phyloP scores from a whole-genome alignment of 2,888 invertebrate genomes.

The Malachius bipustulatus region DNA sequence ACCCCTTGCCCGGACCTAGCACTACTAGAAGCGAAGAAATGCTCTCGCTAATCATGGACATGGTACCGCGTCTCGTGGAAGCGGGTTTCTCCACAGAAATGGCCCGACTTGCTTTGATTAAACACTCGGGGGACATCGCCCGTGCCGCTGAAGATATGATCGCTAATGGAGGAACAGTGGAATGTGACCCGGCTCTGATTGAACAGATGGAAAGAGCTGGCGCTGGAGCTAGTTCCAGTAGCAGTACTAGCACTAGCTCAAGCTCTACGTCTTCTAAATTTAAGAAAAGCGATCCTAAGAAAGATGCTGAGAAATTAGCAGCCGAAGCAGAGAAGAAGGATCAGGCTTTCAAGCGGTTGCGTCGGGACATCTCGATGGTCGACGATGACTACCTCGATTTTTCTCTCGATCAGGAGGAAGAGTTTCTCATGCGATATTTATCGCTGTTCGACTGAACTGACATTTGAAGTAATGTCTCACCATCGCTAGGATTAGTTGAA shows the following conservation, averaged over 20 bases:
- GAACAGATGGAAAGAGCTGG: no score
- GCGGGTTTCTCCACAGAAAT: constrained; percentile 49
- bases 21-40: constrained; percentile 33
- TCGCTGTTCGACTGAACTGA: constrained; percentile 44
- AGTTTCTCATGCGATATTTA: constrained; percentile 55
- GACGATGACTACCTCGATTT: constrained; percentile 68
- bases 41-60: constrained; percentile 29
- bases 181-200: not conserved
- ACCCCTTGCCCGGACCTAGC: constrained; percentile 39
- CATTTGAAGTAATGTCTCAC: no score
- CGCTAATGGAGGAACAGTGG: constrained; percentile 31
- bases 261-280: no score
- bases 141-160: constrained; percentile 49
- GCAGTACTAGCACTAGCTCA: no score
- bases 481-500: no score
- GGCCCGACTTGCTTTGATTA: constrained; percentile 43
- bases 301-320: constrained; percentile 8
- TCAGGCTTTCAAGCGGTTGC: constrained; percentile 48
- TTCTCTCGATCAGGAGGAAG: constrained; percentile 55
- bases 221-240: no score
- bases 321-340: constrained; percentile 34
- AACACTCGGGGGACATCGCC: constrained; percentile 42
- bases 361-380: constrained; percentile 42
- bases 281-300: no score
- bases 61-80: constrained; percentile 38